Percentiles rank a stretch among this genome's conserved stretches.
phyloP scores from a whole-genome alignment of 2,888 invertebrate species.

The Nowickia ferox region DNA sequence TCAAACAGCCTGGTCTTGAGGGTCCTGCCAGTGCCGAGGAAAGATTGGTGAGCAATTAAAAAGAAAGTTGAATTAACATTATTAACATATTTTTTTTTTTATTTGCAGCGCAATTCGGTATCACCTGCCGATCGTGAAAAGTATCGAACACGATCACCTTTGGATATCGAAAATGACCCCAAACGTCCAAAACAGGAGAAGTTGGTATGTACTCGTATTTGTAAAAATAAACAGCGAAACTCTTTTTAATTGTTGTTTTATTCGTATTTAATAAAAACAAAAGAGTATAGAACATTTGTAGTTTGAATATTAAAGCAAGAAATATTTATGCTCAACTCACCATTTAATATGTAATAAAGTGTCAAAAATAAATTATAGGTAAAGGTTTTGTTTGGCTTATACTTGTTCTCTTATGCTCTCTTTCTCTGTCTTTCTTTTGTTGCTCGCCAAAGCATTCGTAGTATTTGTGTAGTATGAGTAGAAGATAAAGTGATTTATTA shows the following conservation, averaged over 20 bases:
- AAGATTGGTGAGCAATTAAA: slow-evolving; percentile 83
- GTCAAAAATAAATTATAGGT: slow-evolving; percentile 31
- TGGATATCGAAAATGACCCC: slow-evolving; percentile 89
- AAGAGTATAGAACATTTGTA: slow-evolving; percentile 55
- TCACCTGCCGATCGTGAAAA: slow-evolving; percentile 92
- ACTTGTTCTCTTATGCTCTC: slow-evolving; percentile 63
- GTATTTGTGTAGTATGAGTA: slow-evolving; percentile 32
- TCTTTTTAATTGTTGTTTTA: slow-evolving; percentile 35
- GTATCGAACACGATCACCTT: slow-evolving; percentile 91
- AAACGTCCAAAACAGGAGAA: slow-evolving; percentile 94
- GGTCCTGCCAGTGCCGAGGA: slow-evolving; percentile 85
- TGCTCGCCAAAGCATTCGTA: slow-evolving; percentile 25
- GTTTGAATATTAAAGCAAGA: slow-evolving; percentile 33
- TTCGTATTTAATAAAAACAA: slow-evolving; percentile 41
- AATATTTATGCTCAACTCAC: slow-evolving; percentile 72
- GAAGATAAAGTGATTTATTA: slow-evolving; percentile 3
- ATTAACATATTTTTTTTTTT: slow-evolving; percentile 37
- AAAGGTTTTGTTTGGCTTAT: slow-evolving; percentile 57
- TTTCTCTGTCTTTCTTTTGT: slow-evolving; percentile 38
- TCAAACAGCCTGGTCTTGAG: slow-evolving; percentile 84
- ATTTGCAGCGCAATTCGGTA: slow-evolving; percentile 88
- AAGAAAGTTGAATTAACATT: neutral
- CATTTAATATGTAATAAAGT: slow-evolving; percentile 53
- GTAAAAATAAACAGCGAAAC: neutral
- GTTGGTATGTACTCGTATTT: slow-evolving; percentile 87